Conservation (phyloP, 1,140 invertebrate genomes). For the Nylanderia fulva region DNA sequence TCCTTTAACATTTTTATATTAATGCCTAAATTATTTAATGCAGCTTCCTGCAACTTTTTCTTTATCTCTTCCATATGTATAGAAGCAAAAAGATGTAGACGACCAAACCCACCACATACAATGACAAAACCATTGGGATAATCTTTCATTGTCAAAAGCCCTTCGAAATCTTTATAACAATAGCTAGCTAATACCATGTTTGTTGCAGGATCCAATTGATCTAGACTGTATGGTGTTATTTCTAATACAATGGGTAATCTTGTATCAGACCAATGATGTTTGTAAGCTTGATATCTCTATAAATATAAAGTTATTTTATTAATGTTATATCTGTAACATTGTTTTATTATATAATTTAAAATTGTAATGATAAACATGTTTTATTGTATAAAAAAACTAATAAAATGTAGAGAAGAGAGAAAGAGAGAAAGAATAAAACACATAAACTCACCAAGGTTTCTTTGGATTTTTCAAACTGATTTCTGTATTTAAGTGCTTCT, state of each 20-base stretch:
- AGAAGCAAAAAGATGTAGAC: constrained; percentile 95
- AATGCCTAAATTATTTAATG: constrained; percentile 92
- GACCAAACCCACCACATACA: constrained; percentile 94
- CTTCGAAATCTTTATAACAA: constrained; percentile 97
- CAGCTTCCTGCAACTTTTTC: constrained; percentile 93
- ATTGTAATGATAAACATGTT: neutral
- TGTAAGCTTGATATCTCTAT: constrained; percentile 96
- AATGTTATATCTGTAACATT: constrained; percentile 36
- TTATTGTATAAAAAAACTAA: neutral
- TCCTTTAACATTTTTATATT: constrained; percentile 93
- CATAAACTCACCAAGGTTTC: constrained; percentile 89
- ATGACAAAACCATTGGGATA: constrained; percentile 94
- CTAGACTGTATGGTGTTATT: constrained; percentile 94
- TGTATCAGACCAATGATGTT: constrained; percentile 98
- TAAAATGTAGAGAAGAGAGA: neutral
- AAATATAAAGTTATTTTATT: constrained; percentile 75
- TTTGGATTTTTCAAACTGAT: constrained; percentile 93
- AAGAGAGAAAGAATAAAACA: neutral
- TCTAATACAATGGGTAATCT: constrained; percentile 95
- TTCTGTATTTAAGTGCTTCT: constrained; percentile 94
- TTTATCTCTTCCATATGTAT: constrained; percentile 94
- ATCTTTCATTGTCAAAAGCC: constrained; percentile 90
- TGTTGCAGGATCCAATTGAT: constrained; percentile 95
- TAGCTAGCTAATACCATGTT: constrained; percentile 94
- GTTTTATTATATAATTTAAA: neutral